phyloP scores from a whole-genome alignment of 2,113 vertebrate genomes.

The Typhlomys cinereus region DNA sequence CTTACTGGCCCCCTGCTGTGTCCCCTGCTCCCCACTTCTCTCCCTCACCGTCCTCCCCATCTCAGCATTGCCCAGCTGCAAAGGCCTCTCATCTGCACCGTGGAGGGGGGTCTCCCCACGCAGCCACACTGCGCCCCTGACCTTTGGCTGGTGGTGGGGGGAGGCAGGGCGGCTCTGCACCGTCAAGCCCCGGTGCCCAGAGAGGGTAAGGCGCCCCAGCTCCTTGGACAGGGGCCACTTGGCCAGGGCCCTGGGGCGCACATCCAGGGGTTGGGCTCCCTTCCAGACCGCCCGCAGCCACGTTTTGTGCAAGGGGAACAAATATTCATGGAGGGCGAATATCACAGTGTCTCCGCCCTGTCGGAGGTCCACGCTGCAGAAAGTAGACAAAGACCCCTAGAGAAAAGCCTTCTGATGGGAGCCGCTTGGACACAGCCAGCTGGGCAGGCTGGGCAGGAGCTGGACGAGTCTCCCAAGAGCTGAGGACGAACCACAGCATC shows the following conservation, averaged over 20 bases:
- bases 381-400: background rate
- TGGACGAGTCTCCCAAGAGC: background rate
- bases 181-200: no score
- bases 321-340: no score
- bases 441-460: background rate
- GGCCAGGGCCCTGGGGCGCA: no score
- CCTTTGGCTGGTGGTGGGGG: background rate
- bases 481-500: background rate
- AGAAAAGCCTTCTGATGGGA: background rate
- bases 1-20: background rate
- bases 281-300: background rate
- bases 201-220: no score
- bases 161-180: rapidly evolving
- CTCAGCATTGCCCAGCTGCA: background rate
- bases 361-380: background rate
- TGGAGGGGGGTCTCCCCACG: background rate
- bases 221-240: background rate
- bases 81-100: background rate
- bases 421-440: background rate
- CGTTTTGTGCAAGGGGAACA: no score
- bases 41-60: background rate
- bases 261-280: no score
- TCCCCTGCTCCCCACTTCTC: background rate
- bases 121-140: background rate
- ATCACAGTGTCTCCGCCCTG: background rate